Evolutionary conservation across 2,113 vertebrate genomes (phyloP).

Genomic region (Protobothrops flavoviridis): DNA sequence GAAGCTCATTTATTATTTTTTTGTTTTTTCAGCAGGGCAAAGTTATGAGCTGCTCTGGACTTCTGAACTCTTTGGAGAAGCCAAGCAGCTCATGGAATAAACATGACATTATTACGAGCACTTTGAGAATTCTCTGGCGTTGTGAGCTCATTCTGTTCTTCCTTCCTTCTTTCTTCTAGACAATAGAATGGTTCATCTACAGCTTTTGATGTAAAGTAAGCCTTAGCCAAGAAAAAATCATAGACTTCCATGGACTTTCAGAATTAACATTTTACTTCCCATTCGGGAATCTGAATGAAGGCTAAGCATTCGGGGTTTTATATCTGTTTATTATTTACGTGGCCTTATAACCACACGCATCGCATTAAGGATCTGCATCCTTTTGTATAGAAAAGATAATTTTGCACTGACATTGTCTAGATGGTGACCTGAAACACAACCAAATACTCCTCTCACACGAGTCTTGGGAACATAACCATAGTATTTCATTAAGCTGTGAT

Average conservation of each 20-base stretch:
- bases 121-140: neutral
- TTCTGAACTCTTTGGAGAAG: accelerated
- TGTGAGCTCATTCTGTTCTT: neutral
- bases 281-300: conserved; percentile 42
- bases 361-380: conserved; percentile 44
- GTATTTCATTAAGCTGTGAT: conserved; percentile 49
- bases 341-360: conserved; percentile 30
- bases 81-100: neutral
- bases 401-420: conserved; percentile 47
- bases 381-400: conserved; percentile 55
- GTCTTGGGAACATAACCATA: conserved; percentile 45
- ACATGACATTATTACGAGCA: neutral
- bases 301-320: conserved; percentile 54
- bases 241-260: neutral
- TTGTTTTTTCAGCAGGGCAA: neutral
- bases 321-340: conserved; percentile 19
- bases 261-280: conserved; percentile 49
- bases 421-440: conserved; percentile 40
- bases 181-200: neutral
- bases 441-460: conserved; percentile 32
- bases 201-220: neutral
- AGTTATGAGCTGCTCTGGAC: neutral
- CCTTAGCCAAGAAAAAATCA: neutral
- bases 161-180: neutral
- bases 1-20: neutral